Base-by-base conservation (phyloP, 2,888 invertebrate species). In the Polylopha cassiicola region DNA sequence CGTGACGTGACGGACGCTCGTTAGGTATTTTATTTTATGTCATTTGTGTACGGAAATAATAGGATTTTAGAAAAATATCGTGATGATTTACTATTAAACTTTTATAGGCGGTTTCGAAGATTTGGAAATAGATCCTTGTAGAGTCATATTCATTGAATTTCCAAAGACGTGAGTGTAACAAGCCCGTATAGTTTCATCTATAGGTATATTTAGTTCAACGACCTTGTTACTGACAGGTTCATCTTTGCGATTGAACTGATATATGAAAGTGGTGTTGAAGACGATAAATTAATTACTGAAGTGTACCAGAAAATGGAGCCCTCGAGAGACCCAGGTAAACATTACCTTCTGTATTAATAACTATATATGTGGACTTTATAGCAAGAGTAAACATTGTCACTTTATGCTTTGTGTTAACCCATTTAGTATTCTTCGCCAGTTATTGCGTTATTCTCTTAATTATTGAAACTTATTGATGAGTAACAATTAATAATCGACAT, bases 161-260 rank as follows among this genome's bases (percentile, higher is more conserved):
- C 22, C 39, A 47, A 46, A 60, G 44, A 58, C 56, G 57, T 52
- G 60, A 62, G 63, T 61, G 53, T 53, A 55, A 48, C 43, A 46
- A 56, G 57, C 61, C 58, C 55, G 67, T 72, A 65, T 66, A 68
- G 64, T 68, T 69, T 67, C 66, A 71, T 64, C 63, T 71, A 68
- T 78, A 81, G 75, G 80, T 82, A 82, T 80, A 85, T 85, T 82
- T 84, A 84, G 85, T 85, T 85, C 85, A 85, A 74, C 80, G 85
- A 85, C 85, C 85, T 85, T 85, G 84, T 80, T 85, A 72, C 82
- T 85, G 85, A 84, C 85, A 85, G 85, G 85, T 82, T 80, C 84
- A 82, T 82, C 80, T 74, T 77, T 62, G 75, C 76, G 66, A 74
- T 76, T 73, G 69, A 74, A 76, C 65, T 75, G 65, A 70, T 78